Evolutionary conservation across 2,797 vertebrate genomes (phyloP).

Genomic region (Gymnothorax javanicus): DNA sequence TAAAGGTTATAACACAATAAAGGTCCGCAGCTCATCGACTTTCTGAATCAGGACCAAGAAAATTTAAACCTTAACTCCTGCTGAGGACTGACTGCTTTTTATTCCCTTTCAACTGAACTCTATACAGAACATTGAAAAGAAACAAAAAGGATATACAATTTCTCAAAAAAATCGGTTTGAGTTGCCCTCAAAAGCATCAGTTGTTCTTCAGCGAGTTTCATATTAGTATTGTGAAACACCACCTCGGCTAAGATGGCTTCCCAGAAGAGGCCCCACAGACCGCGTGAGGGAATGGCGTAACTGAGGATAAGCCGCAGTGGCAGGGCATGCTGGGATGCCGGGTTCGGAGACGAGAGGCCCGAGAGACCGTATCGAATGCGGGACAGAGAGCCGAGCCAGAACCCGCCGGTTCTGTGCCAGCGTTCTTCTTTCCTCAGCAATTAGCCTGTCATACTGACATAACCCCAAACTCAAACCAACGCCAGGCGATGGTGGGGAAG

Average conservation of each 20-base stretch:
- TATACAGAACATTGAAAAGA: background rate
- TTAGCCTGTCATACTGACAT: slow-evolving; percentile 59
- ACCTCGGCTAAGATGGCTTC: background rate
- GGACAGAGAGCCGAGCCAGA: slow-evolving; percentile 62
- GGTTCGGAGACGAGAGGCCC: slow-evolving; percentile 41
- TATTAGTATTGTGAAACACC: background rate
- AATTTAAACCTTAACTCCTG: background rate
- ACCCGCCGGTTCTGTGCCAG: slow-evolving; percentile 57
- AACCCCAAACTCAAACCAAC: slow-evolving; percentile 53
- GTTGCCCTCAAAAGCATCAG: background rate
- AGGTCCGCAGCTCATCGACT: background rate
- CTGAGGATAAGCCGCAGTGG: slow-evolving; percentile 37
- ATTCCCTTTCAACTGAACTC: background rate
- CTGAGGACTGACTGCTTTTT: background rate
- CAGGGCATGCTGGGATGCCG: slow-evolving; percentile 54
- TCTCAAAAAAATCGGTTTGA: background rate
- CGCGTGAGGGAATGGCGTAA: background rate
- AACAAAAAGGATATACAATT: background rate
- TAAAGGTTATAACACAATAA: background rate
- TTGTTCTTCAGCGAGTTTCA: background rate
- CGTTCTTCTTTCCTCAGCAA: slow-evolving; percentile 56
- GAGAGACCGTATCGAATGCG: slow-evolving; percentile 63
- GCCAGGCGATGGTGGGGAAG: background rate
- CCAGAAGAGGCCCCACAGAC: background rate
- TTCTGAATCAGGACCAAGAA: no score